Evolutionary conservation across 1,140 invertebrate genomes (phyloP).

Genomic region (Heliconius hewitsoni): DNA sequence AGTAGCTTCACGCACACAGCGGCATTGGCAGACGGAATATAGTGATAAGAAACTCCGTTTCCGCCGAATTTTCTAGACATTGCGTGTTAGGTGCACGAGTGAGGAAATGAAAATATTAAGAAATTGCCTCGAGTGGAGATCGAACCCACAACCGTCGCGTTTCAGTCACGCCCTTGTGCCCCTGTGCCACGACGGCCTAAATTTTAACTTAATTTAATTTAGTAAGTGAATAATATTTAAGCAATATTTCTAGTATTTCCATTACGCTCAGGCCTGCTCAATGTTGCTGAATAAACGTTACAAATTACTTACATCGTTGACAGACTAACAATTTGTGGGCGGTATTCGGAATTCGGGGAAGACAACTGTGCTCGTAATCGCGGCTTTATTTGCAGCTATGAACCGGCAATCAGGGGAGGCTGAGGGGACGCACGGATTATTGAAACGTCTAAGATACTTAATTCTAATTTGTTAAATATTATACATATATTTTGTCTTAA

Average conservation of each 20-base stretch:
- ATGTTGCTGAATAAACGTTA: conserved; percentile 34
- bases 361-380: conserved; percentile 60
- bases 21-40: too few species aligned
- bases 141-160: too few species aligned
- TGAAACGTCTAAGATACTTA: conserved; percentile 59
- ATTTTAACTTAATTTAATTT: too few species aligned
- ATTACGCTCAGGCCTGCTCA: neutral
- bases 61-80: too few species aligned
- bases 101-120: too few species aligned
- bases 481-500: conserved; percentile 52
- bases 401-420: conserved; percentile 52
- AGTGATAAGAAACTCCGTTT: too few species aligned
- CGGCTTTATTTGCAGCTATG: conserved; percentile 61
- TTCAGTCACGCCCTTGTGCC: too few species aligned
- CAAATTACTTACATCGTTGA: conserved; percentile 60
- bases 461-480: conserved; percentile 58
- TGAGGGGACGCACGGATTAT: conserved; percentile 44
- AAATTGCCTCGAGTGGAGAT: too few species aligned
- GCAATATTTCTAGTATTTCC: neutral
- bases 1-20: too few species aligned
- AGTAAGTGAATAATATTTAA: neutral
- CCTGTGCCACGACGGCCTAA: too few species aligned
- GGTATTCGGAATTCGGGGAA: conserved; percentile 57
- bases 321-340: conserved; percentile 53
- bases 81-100: too few species aligned